These are phyloP conservation scores for Athalia cordata DNA, from an alignment of 2,888 invertebrate genomes.

Conservation along the genomic window DNA sequence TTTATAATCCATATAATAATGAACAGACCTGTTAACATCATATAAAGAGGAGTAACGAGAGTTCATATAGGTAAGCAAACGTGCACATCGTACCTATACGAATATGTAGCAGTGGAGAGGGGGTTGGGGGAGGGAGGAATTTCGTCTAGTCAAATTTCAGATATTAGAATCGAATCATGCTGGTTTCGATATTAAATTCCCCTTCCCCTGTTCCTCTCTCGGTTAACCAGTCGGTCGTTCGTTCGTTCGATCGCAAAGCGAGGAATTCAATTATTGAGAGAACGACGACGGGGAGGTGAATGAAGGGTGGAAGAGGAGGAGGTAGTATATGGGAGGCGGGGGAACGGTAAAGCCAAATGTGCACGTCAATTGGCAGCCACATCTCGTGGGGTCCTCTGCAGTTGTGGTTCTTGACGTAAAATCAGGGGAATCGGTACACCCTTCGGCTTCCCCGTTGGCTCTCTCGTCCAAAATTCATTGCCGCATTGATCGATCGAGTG, in stretches of 20 bases:
- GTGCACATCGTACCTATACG: too few relatives aligned
- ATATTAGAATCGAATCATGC: conserved; percentile 6
- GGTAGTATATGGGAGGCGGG: too few relatives aligned
- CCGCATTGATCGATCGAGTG: not conserved
- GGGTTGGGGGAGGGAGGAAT: not conserved
- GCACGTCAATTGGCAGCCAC: conserved; percentile 29
- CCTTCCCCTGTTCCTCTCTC: not conserved
- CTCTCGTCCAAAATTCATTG: conserved; percentile 20
- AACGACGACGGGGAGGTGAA: not conserved
- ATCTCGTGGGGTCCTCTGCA: conserved; percentile 27
- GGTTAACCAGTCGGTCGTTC: not conserved
- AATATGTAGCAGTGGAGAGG: too few relatives aligned
- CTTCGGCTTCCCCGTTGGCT: not conserved
- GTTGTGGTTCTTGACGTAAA: conserved; percentile 32
- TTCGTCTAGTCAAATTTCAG: not conserved
- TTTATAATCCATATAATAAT: too few relatives aligned
- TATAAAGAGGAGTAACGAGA: too few relatives aligned
- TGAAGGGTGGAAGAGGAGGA: not conserved
- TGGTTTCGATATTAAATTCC: conserved; percentile 8
- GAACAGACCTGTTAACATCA: too few relatives aligned
- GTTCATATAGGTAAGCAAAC: too few relatives aligned
- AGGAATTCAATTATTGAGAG: conserved; percentile 35
- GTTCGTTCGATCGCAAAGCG: not conserved
- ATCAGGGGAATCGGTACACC: conserved; percentile 28
- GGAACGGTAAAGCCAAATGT: conserved; percentile 1